Conservation (phyloP, 1,140 invertebrate genomes). For the Orius laevigatus region DNA sequence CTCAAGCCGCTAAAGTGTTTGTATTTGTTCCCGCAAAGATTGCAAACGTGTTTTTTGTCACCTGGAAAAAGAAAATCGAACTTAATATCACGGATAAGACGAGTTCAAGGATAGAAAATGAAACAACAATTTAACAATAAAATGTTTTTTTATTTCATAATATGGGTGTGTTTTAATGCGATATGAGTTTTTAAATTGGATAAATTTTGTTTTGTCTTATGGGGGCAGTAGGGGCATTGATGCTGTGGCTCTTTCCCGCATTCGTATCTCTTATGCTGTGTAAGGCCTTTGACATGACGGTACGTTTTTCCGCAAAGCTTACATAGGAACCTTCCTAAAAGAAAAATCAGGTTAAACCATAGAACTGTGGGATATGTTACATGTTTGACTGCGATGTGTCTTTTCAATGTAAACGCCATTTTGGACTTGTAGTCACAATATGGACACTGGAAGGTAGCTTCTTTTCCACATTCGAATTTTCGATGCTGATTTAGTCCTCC, state of each 20-base stretch:
- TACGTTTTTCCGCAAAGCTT: neutral
- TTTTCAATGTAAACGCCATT: slow-evolving; percentile 17
- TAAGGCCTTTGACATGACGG: neutral
- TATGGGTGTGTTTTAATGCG: slow-evolving; percentile 10
- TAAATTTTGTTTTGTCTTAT: slow-evolving; percentile 58
- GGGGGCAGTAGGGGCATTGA: slow-evolving; percentile 57
- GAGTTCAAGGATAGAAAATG: too few relatives aligned
- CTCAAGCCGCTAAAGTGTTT: too few relatives aligned
- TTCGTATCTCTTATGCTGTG: slow-evolving; percentile 7
- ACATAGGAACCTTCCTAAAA: too few relatives aligned
- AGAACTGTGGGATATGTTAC: too few relatives aligned
- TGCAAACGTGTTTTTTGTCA: too few relatives aligned
- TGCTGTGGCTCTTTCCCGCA: slow-evolving; percentile 27
- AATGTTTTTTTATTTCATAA: neutral
- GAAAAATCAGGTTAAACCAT: too few relatives aligned
- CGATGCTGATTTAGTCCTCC: slow-evolving; percentile 34
- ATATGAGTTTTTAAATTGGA: slow-evolving; percentile 14
- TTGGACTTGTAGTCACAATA: slow-evolving; percentile 12
- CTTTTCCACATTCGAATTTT: slow-evolving; percentile 35
- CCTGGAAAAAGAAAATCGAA: too few relatives aligned
- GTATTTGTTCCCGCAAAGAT: too few relatives aligned
- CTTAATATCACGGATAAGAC: too few relatives aligned
- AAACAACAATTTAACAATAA: too few relatives aligned
- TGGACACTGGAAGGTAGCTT: slow-evolving; percentile 29
- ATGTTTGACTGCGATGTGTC: slow-evolving; percentile 8